These are phyloP conservation scores for Salvelinus sp. DNA, from an alignment of 2,113 vertebrate genomes.

Conservation along the genomic window DNA sequence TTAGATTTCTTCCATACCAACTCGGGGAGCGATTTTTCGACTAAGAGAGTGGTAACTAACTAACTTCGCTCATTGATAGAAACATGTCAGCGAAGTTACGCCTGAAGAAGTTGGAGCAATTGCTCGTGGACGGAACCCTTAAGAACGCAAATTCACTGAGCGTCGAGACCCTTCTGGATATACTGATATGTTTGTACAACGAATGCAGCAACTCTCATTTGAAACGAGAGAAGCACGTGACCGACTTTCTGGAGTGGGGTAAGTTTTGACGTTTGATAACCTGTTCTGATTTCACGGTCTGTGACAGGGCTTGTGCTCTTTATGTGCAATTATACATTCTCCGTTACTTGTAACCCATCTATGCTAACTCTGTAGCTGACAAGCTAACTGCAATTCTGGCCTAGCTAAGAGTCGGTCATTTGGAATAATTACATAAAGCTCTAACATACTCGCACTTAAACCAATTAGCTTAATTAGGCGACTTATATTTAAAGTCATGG, in stretches of 20 bases:
- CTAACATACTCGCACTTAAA: not conserved
- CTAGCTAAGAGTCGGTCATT: not conserved
- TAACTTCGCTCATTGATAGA: slow-evolving; percentile 15
- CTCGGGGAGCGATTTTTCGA: slow-evolving; percentile 20
- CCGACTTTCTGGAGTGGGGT: slow-evolving; percentile 96
- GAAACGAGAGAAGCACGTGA: slow-evolving; percentile 89
- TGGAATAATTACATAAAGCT: not conserved
- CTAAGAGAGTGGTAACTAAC: slow-evolving; percentile 29
- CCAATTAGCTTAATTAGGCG: not conserved
- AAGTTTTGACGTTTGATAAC: slow-evolving; percentile 54
- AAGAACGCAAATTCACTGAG: slow-evolving; percentile 80
- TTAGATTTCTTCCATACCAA: not conserved
- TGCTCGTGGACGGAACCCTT: slow-evolving; percentile 84
- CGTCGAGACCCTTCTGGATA: slow-evolving; percentile 92
- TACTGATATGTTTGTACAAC: slow-evolving; percentile 85
- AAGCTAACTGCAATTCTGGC: not conserved
- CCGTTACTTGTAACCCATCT: not conserved
- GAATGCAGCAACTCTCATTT: slow-evolving; percentile 85
- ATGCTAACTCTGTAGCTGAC: not conserved
- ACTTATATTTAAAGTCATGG: no score
- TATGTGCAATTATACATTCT: not conserved
- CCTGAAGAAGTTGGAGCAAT: slow-evolving; percentile 92
- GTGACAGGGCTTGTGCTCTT: not conserved
- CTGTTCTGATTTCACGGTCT: not conserved
- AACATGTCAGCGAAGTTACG: slow-evolving; percentile 91